A percentile compares a stretch with the other conserved stretches of the same genome.
Conservation (phyloP, 2,113 vertebrate genomes). For the Abramis brama region DNA sequence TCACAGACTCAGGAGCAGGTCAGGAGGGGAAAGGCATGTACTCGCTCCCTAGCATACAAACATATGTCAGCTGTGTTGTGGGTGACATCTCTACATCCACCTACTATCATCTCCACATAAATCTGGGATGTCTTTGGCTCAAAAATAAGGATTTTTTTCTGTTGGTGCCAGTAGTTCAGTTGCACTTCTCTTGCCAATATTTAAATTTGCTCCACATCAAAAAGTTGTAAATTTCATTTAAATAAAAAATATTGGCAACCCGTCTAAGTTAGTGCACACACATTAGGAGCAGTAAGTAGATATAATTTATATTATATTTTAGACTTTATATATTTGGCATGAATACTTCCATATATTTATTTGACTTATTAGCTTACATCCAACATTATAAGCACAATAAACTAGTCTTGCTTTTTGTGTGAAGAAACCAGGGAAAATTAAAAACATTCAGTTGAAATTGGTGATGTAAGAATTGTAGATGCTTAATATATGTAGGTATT, state of each 20-base stretch:
- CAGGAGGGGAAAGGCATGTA: neutral
- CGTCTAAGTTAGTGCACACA: too few relatives aligned
- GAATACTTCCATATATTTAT: too few relatives aligned
- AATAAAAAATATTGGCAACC: too few relatives aligned
- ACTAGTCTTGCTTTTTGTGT: too few relatives aligned
- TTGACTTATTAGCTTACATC: too few relatives aligned
- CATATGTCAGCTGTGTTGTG: conserved; percentile 11
- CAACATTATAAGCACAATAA: too few relatives aligned
- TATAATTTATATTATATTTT: too few relatives aligned
- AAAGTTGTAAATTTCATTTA: neutral
- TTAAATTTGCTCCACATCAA: neutral
- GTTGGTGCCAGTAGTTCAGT: neutral
- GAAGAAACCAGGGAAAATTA: too few relatives aligned
- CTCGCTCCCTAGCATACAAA: neutral
- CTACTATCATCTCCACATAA: neutral
- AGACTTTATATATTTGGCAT: too few relatives aligned
- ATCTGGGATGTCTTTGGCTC: neutral
- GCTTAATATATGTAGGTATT: neutral
- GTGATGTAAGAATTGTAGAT: neutral
- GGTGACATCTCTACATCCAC: neutral
- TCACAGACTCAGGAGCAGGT: neutral
- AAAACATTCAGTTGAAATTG: too few relatives aligned
- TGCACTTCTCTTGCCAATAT: neutral
- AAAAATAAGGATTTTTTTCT: neutral
- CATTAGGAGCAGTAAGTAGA: too few relatives aligned